Evolutionary conservation across 2,113 vertebrate species (phyloP).

Genomic region (Brevimyrus niger): DNA sequence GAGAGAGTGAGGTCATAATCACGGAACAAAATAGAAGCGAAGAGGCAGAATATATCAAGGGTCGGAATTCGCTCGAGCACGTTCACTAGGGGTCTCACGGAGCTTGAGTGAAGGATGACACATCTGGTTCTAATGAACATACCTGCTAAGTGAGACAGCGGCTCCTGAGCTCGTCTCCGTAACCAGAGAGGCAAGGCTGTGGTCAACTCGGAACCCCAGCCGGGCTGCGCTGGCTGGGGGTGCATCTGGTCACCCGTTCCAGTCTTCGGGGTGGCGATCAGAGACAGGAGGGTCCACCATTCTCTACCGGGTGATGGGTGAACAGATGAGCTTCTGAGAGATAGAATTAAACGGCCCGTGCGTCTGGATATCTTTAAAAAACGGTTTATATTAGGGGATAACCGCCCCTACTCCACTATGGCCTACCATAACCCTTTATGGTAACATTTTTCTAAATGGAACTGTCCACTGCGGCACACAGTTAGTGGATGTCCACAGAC

Average conservation of each 20-base stretch:
- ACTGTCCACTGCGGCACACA: not conserved
- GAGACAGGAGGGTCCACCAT: not conserved
- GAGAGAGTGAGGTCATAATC: not conserved
- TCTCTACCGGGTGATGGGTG: not conserved
- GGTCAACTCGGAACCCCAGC: not conserved
- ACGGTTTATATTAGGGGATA: not conserved
- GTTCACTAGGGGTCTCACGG: not conserved
- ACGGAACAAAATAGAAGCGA: not conserved
- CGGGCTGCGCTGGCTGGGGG: not conserved
- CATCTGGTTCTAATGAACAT: constrained; percentile 6
- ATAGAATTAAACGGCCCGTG: not conserved
- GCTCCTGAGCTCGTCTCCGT: not conserved
- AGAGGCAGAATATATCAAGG: not conserved
- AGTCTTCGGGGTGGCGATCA: not conserved
- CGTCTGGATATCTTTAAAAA: not conserved
- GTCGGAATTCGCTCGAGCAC: not conserved
- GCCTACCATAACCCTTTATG: not conserved
- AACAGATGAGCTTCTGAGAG: not conserved
- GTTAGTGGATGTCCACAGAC: not conserved
- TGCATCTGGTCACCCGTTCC: not conserved
- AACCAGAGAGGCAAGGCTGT: not conserved
- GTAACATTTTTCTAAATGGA: not conserved
- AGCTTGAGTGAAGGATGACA: not conserved
- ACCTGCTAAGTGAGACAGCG: not conserved
- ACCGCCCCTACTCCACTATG: not conserved